These are phyloP conservation scores for Brachionus koreanus DNA, from an alignment of 1,140 invertebrate species.

Conservation along the genomic window DNA sequence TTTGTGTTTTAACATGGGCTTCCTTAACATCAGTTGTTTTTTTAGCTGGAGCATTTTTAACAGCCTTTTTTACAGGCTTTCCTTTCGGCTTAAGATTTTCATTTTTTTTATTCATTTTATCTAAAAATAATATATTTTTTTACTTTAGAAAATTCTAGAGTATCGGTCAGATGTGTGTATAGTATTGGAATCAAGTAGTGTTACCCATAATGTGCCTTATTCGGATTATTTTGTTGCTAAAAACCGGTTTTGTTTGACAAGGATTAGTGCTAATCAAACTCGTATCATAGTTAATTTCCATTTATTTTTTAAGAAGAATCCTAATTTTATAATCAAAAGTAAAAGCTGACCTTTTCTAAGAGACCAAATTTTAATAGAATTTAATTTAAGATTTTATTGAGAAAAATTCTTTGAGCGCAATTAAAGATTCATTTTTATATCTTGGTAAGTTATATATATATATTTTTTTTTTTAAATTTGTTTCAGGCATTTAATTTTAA, in stretches of 20 bases:
- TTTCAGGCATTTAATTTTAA: not conserved
- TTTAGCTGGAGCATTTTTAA: not conserved
- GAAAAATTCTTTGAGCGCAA: constrained; percentile 22
- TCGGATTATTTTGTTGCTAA: constrained; percentile 38
- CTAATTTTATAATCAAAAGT: constrained; percentile 44
- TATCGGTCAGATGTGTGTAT: constrained; percentile 26
- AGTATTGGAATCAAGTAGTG: constrained; percentile 15
- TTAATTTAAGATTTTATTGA: constrained; percentile 36
- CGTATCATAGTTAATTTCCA: not conserved
- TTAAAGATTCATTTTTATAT: constrained; percentile 33
- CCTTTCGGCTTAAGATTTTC: not conserved
- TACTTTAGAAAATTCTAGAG: constrained; percentile 19
- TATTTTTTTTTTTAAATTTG: not conserved
- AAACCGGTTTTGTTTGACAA: constrained; percentile 40
- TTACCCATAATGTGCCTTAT: constrained; percentile 38
- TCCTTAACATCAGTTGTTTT: not conserved
- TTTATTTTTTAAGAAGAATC: constrained; percentile 4
- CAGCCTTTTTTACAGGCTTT: not conserved
- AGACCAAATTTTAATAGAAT: not conserved
- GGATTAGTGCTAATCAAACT: constrained; percentile 13
- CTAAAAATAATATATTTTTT: constrained; percentile 18
- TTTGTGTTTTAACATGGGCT: not conserved
- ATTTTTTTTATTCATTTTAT: constrained; percentile 27
- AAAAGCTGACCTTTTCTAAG: not conserved
- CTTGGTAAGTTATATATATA: constrained; percentile 24